Evolutionary conservation across 2,888 invertebrate species (phyloP), one percentile per base, ranked within the genome.

Genomic region (Atherix ibis): DNA sequence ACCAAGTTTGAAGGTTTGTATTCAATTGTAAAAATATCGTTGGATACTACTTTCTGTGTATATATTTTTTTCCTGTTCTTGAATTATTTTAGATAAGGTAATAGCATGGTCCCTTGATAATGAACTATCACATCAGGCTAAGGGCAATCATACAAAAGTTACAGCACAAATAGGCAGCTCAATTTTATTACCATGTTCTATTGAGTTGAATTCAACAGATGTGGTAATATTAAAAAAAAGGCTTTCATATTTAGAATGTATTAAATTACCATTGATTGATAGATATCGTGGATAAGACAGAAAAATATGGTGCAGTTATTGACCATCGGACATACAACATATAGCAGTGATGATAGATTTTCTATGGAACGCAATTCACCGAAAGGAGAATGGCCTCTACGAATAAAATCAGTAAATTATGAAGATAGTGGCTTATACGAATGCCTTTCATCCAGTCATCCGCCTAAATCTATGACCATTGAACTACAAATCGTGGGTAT

Each of bases 401-500:
- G 60, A 38, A 62, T 61, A 35, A 61, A 61, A 43, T 56, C 60
- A 31, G 60, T 59, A n/a, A 48, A 51, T 17, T 58, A 61, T 33
- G 60, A 58, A 24, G 61, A 61, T 42, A 51, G 54, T 32, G 61
- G 60, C 31, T 54, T 70, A 36, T 74, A 74, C 51, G 70, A 73
- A 55, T 74, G 74, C 54, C 73, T 73, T 63, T 66, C 74, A 46
- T 72, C 73, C 42, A 71, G 71, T 35, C 70, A 74, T 57, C 74
- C 74, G 31, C 71, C 73, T 15, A 68, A 69, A 44, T 71, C 73
- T 51, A 70, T 73, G 48, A 64, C 71, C 46, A 66, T 72, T 44
- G 71, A 73, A 49, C 59, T 74, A 44, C 71, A 69, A 52, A 70
- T 74, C 45, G 67, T 73, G 46, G 73, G 74, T 73, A 63, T 65